Evolutionary conservation across 2,113 vertebrate genomes (phyloP), one percentile per base, ranked within the genome.

Genomic region (Cervus canadensis): DNA sequence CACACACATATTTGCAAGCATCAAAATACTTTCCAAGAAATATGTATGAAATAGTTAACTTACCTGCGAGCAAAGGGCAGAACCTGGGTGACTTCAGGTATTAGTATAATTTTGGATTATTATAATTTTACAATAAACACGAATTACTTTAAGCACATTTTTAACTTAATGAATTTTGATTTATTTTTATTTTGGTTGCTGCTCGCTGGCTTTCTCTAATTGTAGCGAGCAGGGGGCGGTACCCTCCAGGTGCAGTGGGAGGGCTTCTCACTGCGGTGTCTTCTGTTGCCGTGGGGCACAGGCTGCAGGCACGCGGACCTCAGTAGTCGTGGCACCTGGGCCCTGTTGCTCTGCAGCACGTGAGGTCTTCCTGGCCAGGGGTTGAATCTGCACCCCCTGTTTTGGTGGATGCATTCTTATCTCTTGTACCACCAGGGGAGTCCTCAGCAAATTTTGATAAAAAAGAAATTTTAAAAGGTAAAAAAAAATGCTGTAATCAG

Each of bases 391-490:
- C 4, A 8, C 9, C 64, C n/a, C 4, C 64, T 21, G n/a, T 71
- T 36, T 40, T 23, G 67, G 67, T 1, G 0, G n/a, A 36, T 40
- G n/a, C 67, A 13, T 74, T 74, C 67, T 74, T 40, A 40, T 40
- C 67, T 40, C n/a, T 21, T 40, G 67, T 40, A 74, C n/a, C 67
- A 23, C 67, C 19, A 23, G 36, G n/a, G n/a, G 19, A 74, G 64
- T 74, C 67, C 67, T 74, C 19, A 40, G n/a, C n/a, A 74, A 40
- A 74, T 6, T 74, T 21, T 74, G 60, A 84, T 79, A 64, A 62
- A 96, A 87, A 87, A 56, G 60, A 82, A 82, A 83, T 14, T 57
- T 93, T 59, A 14, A 91, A 83, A 57, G 30, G 21, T 67, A 76
- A 54, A 81, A 56, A 56, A 56, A 54, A 71, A 23, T 56, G 36